Evolutionary conservation across 2,797 vertebrate genomes (phyloP).

Genomic region (Momotus momota): DNA sequence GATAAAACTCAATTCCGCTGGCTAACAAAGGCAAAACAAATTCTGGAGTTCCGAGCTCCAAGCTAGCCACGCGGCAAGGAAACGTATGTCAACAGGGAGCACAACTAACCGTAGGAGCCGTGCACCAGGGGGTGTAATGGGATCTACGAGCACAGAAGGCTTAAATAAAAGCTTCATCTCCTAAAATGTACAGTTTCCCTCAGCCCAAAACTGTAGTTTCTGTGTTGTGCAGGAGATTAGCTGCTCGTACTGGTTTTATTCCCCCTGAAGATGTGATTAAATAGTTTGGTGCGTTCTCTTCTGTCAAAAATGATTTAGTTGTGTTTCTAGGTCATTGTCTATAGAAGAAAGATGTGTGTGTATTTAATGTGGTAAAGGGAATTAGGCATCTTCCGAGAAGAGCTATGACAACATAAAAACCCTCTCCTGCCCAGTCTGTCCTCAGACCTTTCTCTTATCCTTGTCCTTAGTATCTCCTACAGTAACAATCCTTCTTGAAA

Average conservation of each 20-base stretch:
- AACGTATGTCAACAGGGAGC: not conserved
- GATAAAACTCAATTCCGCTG: accelerated
- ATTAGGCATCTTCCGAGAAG: not conserved
- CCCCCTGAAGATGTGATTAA: conserved; percentile 32
- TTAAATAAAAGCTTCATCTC: not conserved
- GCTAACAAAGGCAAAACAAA: not conserved
- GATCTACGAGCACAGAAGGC: not conserved
- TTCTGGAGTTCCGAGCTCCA: not conserved
- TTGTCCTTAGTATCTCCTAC: not conserved
- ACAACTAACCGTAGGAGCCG: not conserved
- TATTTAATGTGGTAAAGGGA: not conserved
- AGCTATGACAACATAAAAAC: not conserved
- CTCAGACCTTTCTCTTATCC: not conserved
- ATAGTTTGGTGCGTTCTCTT: conserved; percentile 25
- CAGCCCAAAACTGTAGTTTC: not conserved
- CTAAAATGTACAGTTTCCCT: not conserved
- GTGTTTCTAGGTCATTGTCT: conserved; percentile 52
- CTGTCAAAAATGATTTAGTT: conserved; percentile 7
- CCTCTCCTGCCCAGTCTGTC: not conserved
- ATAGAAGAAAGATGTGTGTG: not conserved
- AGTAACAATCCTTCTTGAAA: not conserved
- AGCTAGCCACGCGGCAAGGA: not conserved
- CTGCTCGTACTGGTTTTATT: not conserved
- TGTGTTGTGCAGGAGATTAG: not conserved
- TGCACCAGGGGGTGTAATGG: not conserved